A percentile compares a stretch with the other conserved stretches of the same genome.
These are phyloP conservation scores for Gortyna flavago DNA, from an alignment of 2,888 invertebrate species.

Conservation along the genomic window DNA sequence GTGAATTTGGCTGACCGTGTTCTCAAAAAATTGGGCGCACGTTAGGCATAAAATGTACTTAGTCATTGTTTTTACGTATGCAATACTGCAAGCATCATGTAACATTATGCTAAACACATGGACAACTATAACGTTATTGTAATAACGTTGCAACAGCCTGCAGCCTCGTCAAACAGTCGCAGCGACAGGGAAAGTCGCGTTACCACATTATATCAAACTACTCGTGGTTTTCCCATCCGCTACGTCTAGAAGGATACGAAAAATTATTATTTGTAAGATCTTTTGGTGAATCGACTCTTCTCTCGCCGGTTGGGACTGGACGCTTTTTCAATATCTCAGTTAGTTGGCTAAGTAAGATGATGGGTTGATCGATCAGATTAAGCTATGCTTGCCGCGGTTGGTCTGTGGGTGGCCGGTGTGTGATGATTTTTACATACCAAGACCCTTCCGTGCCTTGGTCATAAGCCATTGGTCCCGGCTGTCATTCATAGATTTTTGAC, in stretches of 20 bases:
- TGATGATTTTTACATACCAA: too few relatives aligned
- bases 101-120: background rate
- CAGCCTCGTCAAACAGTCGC: background rate
- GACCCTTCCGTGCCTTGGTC: too few relatives aligned
- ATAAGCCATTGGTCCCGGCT: too few relatives aligned
- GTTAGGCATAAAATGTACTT: background rate
- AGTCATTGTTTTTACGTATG: background rate
- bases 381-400: background rate
- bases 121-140: slow-evolving; percentile 29
- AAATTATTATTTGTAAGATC: too few relatives aligned
- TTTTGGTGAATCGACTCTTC: background rate
- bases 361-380: background rate
- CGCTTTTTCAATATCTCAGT: background rate
- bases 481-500: background rate
- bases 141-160: slow-evolving; percentile 30
- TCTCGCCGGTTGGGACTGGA: background rate
- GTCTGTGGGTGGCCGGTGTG: too few relatives aligned
- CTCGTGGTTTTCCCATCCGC: slow-evolving; percentile 11
- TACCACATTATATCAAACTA: background rate
- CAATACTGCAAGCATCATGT: background rate
- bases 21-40: background rate
- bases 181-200: slow-evolving; percentile 36
- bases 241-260: background rate
- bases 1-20: too few relatives aligned
- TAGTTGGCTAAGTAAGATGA: background rate